phyloP scores from a whole-genome alignment of 2,888 invertebrate genomes.

The Andrena hattorfiana region DNA sequence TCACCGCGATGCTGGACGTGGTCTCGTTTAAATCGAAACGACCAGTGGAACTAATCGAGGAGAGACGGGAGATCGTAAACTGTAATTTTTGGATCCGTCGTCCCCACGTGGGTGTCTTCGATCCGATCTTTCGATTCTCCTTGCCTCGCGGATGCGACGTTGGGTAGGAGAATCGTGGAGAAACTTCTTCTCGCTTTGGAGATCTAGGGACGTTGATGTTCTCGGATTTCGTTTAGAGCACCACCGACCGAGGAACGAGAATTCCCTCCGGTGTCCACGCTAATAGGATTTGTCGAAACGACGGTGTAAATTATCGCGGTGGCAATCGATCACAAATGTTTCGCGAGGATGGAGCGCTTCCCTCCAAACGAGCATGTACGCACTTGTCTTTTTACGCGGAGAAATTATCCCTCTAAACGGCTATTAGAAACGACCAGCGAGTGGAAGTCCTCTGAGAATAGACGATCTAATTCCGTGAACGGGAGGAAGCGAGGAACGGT shows the following conservation, averaged over 20 bases:
- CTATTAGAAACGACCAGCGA: conserved; percentile 65
- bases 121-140: not conserved
- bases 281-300: conserved; percentile 35
- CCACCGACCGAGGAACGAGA: not conserved
- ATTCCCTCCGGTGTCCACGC: not conserved
- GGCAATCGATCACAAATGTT: conserved; percentile 27
- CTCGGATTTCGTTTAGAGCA: not conserved
- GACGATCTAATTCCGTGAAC: conserved; percentile 83
- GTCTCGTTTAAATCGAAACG: conserved; percentile 50
- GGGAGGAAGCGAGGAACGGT: conserved; percentile 66
- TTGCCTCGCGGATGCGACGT: not conserved
- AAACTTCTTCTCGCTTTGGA: not conserved
- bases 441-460: conserved; percentile 81
- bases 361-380: conserved; percentile 12
- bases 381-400: conserved; percentile 47
- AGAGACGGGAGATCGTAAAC: conserved; percentile 22
- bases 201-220: not conserved
- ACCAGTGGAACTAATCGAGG: conserved; percentile 28
- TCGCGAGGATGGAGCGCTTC: conserved; percentile 6
- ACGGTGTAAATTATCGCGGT: conserved; percentile 4
- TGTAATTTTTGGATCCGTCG: conserved; percentile 1
- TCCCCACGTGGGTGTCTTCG: not conserved
- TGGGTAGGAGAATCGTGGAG: not conserved
- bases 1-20: not conserved
- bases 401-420: conserved; percentile 72